Conservation (phyloP, 2,113 vertebrate species). For the Leptobrachium leishanense region DNA sequence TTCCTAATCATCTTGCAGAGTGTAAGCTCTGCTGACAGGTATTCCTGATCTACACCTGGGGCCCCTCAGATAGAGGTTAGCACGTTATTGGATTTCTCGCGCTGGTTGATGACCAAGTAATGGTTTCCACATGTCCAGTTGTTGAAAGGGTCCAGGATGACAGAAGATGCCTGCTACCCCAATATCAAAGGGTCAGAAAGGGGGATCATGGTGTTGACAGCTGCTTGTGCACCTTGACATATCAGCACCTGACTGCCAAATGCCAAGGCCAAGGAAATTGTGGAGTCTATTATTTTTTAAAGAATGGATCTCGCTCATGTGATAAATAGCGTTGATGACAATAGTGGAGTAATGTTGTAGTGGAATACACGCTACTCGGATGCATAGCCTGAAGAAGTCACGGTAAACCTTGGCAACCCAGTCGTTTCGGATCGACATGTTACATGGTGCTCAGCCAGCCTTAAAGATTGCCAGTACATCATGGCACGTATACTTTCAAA, state of each 20-base stretch:
- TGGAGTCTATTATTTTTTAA: no score
- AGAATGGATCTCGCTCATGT: no score
- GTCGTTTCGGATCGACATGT: no score
- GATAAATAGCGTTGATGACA: no score
- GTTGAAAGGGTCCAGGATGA: conserved; percentile 51
- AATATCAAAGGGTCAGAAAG: conserved; percentile 4
- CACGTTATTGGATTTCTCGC: conserved; percentile 60
- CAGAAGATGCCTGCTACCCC: conserved; percentile 45
- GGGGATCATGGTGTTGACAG: background rate
- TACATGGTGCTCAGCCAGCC: no score
- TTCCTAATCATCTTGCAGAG: conserved; percentile 60
- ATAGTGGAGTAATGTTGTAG: no score
- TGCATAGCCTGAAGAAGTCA: no score
- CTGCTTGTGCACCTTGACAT: background rate
- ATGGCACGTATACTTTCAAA: no score
- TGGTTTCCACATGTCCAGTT: conserved; percentile 65
- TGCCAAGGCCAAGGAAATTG: background rate
- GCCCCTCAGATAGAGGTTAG: conserved; percentile 61
- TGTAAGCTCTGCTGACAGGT: conserved; percentile 48
- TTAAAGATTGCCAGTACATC: no score
- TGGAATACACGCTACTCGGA: no score
- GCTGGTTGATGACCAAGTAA: conserved; percentile 57
- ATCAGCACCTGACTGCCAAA: background rate
- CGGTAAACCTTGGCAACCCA: no score
- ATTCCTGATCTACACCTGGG: conserved; percentile 52